Percentiles rank a stretch among this genome's conserved stretches.
phyloP scores from a whole-genome alignment of 2,113 vertebrate genomes.

The Nothoprocta perdicaria region DNA sequence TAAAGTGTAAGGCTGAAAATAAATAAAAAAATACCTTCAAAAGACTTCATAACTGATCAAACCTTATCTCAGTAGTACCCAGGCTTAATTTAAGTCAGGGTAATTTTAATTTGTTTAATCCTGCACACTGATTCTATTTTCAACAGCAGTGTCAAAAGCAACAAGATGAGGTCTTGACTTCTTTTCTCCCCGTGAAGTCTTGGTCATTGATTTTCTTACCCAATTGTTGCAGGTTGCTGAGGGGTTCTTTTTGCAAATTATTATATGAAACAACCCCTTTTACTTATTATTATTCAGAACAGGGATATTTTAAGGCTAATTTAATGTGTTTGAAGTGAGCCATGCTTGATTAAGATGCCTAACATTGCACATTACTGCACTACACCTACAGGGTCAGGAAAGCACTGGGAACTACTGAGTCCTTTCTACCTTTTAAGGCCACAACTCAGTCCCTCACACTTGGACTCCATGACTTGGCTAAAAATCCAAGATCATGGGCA shows the following conservation, averaged over 20 bases:
- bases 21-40: background rate
- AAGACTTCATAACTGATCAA: background rate
- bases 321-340: background rate
- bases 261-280: background rate
- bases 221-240: background rate
- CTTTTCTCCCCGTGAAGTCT: background rate
- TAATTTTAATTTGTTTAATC: background rate
- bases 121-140: background rate
- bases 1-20: conserved; percentile 22
- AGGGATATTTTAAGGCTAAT: background rate
- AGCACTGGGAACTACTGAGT: background rate
- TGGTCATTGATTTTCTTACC: background rate
- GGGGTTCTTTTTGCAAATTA: fast-evolving
- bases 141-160: conserved; percentile 24
- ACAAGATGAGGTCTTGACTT: background rate
- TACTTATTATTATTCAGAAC: background rate
- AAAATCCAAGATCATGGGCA: conserved; percentile 14
- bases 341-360: background rate
- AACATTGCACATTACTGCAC: background rate
- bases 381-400: background rate
- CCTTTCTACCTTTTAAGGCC: conserved; percentile 50
- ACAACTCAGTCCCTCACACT: conserved; percentile 57
- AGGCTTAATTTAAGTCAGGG: background rate
- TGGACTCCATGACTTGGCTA: conserved; percentile 46
- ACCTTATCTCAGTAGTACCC: background rate